phyloP scores from a whole-genome alignment of 1,140 invertebrate species.

The Drosophila lowei region DNA sequence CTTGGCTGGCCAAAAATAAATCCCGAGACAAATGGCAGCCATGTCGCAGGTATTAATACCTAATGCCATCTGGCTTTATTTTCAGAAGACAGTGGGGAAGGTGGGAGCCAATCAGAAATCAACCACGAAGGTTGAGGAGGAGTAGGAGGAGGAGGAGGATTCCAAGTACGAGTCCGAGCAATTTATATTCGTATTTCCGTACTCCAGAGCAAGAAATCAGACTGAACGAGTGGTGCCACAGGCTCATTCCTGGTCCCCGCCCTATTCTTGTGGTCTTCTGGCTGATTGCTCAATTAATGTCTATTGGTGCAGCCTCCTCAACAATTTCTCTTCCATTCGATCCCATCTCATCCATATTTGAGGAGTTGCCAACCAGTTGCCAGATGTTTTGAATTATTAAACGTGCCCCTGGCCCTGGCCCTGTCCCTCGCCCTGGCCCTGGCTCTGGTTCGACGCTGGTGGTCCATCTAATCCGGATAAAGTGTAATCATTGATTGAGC shows the following conservation, averaged over 20 bases:
- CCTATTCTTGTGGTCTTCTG: neutral
- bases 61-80: conserved; percentile 28
- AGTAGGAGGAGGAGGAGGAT: neutral
- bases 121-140: neutral
- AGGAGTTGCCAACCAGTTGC: neutral
- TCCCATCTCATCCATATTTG: neutral
- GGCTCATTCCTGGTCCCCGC: too few relatives aligned
- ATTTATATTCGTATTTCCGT: conserved; percentile 12
- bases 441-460: too few relatives aligned
- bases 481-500: conserved; percentile 16
- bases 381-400: conserved; percentile 31
- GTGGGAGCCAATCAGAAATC: neutral
- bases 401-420: neutral
- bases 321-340: too few relatives aligned
- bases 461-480: neutral
- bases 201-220: too few relatives aligned
- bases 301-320: neutral
- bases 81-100: neutral
- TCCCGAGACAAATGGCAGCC: conserved; percentile 25
- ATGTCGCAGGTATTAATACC: conserved; percentile 45
- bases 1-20: conserved; percentile 39
- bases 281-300: conserved; percentile 48
- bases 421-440: too few relatives aligned
- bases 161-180: neutral
- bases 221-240: too few relatives aligned